Evolutionary conservation across 2,797 vertebrate species (phyloP), one percentile per base, ranked within the genome.

Genomic region (Phrynocephalus forsythii): DNA sequence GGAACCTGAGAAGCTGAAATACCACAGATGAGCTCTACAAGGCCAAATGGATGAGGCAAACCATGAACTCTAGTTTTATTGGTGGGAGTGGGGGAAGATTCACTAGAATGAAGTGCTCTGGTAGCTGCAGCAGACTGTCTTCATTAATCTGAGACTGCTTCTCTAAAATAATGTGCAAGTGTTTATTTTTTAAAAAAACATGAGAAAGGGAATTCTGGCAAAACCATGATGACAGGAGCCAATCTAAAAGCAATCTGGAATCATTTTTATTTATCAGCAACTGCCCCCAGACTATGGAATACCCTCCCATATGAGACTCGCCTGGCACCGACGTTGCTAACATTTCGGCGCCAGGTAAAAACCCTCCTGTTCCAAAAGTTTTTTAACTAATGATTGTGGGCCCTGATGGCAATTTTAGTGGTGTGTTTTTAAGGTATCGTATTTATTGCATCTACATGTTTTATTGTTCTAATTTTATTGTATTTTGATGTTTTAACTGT

Each of bases 41-140:
- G 91, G 33, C 84, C 88, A 82, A 87, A 1, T 0, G 86, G 84
- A 87, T 85, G 26, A 89, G 90, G 91, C 91, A 93, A 89, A 80
- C 73, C 0, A 66, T 92, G 91, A 95, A 83, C 88, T 92, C 73
- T 50, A 88, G 84, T 92, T 93, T 81, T 86, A 18, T 75, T 79
- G 44, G 52, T 76, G 8, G 5, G 6, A 33, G 20, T 73, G 26
- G 76, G 13, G 20, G 13, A 84, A 76, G n/a, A 60, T 76, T 22
- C 48, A 73, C 16, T 67, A 88, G 77, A 68, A 38, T 67, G 44
- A 85, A 81, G 48, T 30, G 24, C 28, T 33, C 71, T n/a, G 69
- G 38, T 67, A 67, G 44, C n/a, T 75, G 48, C 4, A 68, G 26
- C 33, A 18, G 56, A 75, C 26, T 20, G 50, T 67, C 90, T 78